Base-by-base conservation (phyloP, 2,113 vertebrate genomes). In the Barnardius zonarius region DNA sequence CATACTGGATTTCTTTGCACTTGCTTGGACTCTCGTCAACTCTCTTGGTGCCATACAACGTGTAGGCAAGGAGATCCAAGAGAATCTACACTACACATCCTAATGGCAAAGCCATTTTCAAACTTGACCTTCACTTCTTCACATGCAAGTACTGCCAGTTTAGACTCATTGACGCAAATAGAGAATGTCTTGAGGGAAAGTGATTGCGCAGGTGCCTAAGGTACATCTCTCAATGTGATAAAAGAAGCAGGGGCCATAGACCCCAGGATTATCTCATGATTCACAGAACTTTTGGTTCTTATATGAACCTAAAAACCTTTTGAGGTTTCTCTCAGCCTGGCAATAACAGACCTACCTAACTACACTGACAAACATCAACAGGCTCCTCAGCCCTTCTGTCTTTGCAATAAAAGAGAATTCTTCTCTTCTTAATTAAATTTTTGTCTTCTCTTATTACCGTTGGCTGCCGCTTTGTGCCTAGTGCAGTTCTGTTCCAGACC, bases 391-490 rank as follows among this genome's bases (percentile, higher is more conserved):
- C 62, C 62, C 77, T 90, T 92, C 51, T 39, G 48, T 66, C 94
- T 92, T 63, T 83, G 37, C 52, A 94, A 83, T 80, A 94, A 90
- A 95, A 83, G 25, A 67, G 24, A 74, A 35, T 48, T 57, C 18
- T 88, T 86, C 43, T 57, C 35, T 90, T 94, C 73, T 89, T 87
- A 92, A 93, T 86, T 91, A 86, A 82, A 64, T 85, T 74, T 85
- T 93, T 88, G 57, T 92, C 73, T 93, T 93, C 59, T 83, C 13
- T 86, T 96, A 87, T 85, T 90, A 94, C 44, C 33, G 33, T 85
- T 35, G 48, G 48, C 63, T 84, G 57, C 49, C 78, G 62, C 68
- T 83, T 92, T 94, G 79, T 61, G 73, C 86, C 88, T 86, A 77
- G 69, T 78, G 70, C 43, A 66, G 62, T 70, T 74, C 59, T 95